Percentiles rank a stretch among this genome's conserved stretches.
phyloP scores from a whole-genome alignment of 2,113 vertebrate species.

The Lampris incognitus region DNA sequence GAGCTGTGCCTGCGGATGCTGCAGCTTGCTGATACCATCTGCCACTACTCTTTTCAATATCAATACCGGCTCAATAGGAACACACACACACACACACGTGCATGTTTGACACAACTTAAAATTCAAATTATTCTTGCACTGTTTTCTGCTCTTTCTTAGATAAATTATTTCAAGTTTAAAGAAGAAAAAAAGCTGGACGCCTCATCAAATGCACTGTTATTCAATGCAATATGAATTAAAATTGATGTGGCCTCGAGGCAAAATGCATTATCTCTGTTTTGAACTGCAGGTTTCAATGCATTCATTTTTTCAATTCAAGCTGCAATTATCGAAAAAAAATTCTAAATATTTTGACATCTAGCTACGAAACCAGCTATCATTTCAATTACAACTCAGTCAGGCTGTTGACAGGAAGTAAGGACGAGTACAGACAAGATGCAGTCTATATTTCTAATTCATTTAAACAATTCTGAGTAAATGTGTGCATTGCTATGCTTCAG shows the following conservation, averaged over 20 bases:
- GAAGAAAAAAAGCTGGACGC: conserved; percentile 53
- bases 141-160: conserved; percentile 53
- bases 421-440: conserved; percentile 18
- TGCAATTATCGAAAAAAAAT: conserved; percentile 56
- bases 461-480: neutral
- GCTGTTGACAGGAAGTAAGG: conserved; percentile 37
- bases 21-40: conserved; percentile 84
- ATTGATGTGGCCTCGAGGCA: conserved; percentile 59
- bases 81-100: conserved; percentile 7
- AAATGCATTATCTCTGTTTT: conserved; percentile 54
- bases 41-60: conserved; percentile 65
- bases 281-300: conserved; percentile 52
- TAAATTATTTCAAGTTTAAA: conserved; percentile 64
- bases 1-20: conserved; percentile 77
- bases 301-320: conserved; percentile 63
- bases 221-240: conserved; percentile 52
- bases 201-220: conserved; percentile 73
- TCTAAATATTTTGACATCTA: conserved; percentile 55
- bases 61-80: conserved; percentile 48
- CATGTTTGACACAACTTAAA: neutral
- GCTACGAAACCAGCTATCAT: conserved; percentile 63
- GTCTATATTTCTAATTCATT: neutral
- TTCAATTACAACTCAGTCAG: conserved; percentile 71
- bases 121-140: conserved; percentile 15
- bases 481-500: conserved; percentile 28